Evolutionary conservation across 2,888 invertebrate genomes (phyloP), one percentile per base, ranked within the genome.

Genomic region (Euphydryas editha): DNA sequence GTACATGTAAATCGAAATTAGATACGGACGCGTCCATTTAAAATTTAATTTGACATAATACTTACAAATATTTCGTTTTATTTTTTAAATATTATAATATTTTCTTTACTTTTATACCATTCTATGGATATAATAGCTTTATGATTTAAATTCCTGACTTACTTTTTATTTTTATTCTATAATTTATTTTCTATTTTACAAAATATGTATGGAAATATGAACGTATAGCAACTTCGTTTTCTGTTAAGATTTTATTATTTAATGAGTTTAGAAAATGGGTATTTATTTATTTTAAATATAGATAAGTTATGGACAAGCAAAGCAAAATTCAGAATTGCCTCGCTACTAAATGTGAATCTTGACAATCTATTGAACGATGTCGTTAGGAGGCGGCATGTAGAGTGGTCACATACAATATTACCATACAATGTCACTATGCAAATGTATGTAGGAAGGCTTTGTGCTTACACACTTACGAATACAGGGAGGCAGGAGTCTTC

Each of bases 351-450:
- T n/a, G 11, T n/a, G 58, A 54, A 18, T 37, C 20, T 78, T 79
- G 79, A 81, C 84, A 83, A 87, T 85, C 86, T 88, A 90, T 89
- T 87, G 89, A 86, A 87, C 87, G 85, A 86, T 84, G 84, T 87
- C 83, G 85, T 85, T 83, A 80, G 82, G 85, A 85, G 85, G 75
- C 74, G 81, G 82, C 82, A 83, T 81, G 83, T 84, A 77, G 85
- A 88, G 85, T 91, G 92, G 91, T 89, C 91, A 91, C 91, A 90
- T 91, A 92, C 88, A 91, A 91, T 91, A 92, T 91, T 92, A 91
- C 87, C 88, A 87, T 87, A 91, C 89, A 90, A 88, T 90, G 90
- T 90, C 90, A 88, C 92, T 91, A 92, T 92, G 92, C 92, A 92
- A 92, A 92, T 92, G 90, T 92, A 92, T 92, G 90, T 90, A 75